Percentiles rank a stretch among this genome's conserved stretches.
Evolutionary conservation across 2,113 vertebrate species (phyloP).

Genomic region (Peromyscus leucopus): DNA sequence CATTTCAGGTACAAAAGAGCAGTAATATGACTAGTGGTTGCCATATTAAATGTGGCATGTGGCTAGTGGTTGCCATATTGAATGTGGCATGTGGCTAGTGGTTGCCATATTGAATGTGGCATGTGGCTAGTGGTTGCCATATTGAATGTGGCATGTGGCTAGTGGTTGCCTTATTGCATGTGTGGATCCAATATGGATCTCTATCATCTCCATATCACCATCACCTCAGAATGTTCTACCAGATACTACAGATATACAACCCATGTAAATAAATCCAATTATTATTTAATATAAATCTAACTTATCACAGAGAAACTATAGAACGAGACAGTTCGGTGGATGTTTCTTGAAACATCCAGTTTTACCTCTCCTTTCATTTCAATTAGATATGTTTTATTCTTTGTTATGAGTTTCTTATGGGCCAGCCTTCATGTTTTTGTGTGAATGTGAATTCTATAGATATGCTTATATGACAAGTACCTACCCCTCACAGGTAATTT

Average conservation of each 20-base stretch:
- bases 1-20: neutral
- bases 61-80: neutral
- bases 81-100: neutral
- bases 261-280: neutral
- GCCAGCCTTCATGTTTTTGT: neutral
- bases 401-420: neutral
- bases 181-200: neutral
- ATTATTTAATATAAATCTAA: slow-evolving; percentile 13
- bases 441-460: neutral
- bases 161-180: neutral
- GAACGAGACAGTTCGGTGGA: neutral
- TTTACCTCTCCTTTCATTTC: slow-evolving; percentile 28
- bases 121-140: neutral
- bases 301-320: neutral
- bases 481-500: neutral
- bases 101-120: neutral
- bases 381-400: neutral
- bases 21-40: neutral
- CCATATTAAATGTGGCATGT: neutral
- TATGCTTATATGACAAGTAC: neutral
- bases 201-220: neutral
- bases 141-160: neutral
- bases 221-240: neutral
- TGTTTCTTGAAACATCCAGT: neutral
- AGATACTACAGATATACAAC: neutral